Conservation (phyloP, 1,140 invertebrate genomes). For the Aphaenogaster rudis region DNA sequence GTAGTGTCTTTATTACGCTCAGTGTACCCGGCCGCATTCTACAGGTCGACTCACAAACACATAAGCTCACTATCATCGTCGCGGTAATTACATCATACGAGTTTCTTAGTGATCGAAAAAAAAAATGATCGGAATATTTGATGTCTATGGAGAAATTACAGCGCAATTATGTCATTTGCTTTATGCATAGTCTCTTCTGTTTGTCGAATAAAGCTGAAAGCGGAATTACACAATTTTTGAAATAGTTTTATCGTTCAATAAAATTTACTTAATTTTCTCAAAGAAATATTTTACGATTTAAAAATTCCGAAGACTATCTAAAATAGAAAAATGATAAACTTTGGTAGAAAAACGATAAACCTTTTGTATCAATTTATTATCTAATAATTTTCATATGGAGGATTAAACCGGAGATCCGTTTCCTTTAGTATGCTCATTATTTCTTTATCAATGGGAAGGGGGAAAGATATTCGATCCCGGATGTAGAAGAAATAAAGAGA, state of each 20-base stretch:
- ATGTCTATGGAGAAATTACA: background rate
- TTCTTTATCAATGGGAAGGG: background rate
- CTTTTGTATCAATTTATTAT: background rate
- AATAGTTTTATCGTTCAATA: background rate
- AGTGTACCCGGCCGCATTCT: slow-evolving; percentile 77
- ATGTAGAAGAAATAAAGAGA: slow-evolving; percentile 1
- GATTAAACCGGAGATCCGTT: background rate
- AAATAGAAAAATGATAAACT: background rate
- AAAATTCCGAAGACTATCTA: background rate
- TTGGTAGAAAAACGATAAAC: background rate
- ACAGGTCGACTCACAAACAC: slow-evolving; percentile 76
- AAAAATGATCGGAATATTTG: slow-evolving; percentile 12
- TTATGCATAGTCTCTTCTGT: background rate
- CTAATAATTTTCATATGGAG: background rate
- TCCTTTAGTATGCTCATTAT: background rate
- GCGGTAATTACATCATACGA: slow-evolving; percentile 15
- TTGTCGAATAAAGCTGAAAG: background rate
- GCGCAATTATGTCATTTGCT: background rate
- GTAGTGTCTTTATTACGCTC: slow-evolving; percentile 82
- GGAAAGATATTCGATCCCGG: background rate
- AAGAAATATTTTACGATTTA: background rate
- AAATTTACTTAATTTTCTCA: background rate
- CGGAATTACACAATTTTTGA: background rate
- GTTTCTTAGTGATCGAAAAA: background rate
- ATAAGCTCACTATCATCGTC: background rate